Evolutionary conservation across 2,797 vertebrate genomes (phyloP), one percentile per base, ranked within the genome.

Genomic region (Pempheris klunzingeri): DNA sequence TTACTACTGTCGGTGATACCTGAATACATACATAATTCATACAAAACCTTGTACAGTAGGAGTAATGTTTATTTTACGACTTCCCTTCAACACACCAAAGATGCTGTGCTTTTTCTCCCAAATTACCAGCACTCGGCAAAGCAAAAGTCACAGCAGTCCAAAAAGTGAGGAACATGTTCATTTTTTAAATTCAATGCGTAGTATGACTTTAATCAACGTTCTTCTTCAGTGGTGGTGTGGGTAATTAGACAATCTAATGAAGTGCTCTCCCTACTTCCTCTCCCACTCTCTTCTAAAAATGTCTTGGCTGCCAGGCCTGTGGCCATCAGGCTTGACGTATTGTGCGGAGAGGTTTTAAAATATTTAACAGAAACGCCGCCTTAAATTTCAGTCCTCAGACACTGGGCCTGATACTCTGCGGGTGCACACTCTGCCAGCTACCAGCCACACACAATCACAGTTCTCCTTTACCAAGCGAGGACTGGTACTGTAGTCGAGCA

Each of bases 241-340:
- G 88, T 95, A 94, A 96, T 96, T 95, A 95, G 91, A 92, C 93
- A 94, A 93, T 94, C 91, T 94, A 95, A 95, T 95, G 92, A 96
- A 92, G 93, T 81, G 81, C 88, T 92, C 86, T 89, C 90, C 82
- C 74, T 83, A 78, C 92, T 93, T 92, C 88, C 93, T 93, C 91
- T 88, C 90, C 83, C 87, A 84, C 86, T 87, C 88, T 81, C 81
- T 84, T 88, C 93, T 94, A 94, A 94, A 95, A 95, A 94, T 94
- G 92, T 92, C 93, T 89, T 77, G 84, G 81, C 90, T 92, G 89
- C 87, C 75, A 87, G 87, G 90, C 81, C 85, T 32, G 78, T 90
- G 88, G 90, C 90, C 89, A 85, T 93, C 90, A 94, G 85, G 64
- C 87, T 86, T 93, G 94, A 94, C 88, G 87, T 92, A 93, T 94